Evolutionary conservation across 2,113 vertebrate species (phyloP).

Genomic region (Sander vitreus): DNA sequence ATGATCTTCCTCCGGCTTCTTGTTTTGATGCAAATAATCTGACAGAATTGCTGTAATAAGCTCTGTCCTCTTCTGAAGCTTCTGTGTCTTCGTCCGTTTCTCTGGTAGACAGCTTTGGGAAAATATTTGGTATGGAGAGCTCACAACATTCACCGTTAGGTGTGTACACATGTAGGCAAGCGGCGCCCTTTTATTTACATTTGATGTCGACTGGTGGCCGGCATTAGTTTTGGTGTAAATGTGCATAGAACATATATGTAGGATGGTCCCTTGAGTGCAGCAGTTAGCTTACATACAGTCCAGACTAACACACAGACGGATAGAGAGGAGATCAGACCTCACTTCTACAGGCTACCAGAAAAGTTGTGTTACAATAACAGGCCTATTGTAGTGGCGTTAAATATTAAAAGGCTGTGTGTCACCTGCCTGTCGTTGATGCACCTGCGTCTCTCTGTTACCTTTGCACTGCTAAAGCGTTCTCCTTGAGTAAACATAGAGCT

Average conservation of each 20-base stretch:
- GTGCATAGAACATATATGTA: constrained; percentile 78
- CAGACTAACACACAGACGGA: constrained; percentile 83
- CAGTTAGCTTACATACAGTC: constrained; percentile 57
- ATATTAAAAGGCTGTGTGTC: constrained; percentile 49
- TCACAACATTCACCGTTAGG: constrained; percentile 71
- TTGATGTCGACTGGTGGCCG: constrained; percentile 62
- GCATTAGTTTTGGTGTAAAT: constrained; percentile 73
- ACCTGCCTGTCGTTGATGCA: constrained; percentile 45
- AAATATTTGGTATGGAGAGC: constrained; percentile 73
- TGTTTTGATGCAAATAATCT: constrained; percentile 74
- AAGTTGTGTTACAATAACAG: constrained; percentile 71
- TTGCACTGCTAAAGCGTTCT: constrained; percentile 61
- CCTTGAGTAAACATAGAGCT: constrained; percentile 76
- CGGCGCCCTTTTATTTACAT: constrained; percentile 76
- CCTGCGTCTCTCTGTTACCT: constrained; percentile 55
- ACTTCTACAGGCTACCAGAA: constrained; percentile 48
- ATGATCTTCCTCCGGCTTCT: constrained; percentile 83
- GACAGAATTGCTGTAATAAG: constrained; percentile 58
- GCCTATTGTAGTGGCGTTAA: constrained; percentile 41
- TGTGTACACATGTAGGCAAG: constrained; percentile 73
- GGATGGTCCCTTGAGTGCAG: constrained; percentile 69
- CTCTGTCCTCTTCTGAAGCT: constrained; percentile 71
- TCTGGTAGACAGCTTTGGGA: constrained; percentile 70
- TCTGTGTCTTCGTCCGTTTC: constrained; percentile 64
- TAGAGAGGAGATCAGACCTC: constrained; percentile 62